Base-by-base conservation (phyloP, 2,113 vertebrate species). In the Aegithalos caudatus region DNA sequence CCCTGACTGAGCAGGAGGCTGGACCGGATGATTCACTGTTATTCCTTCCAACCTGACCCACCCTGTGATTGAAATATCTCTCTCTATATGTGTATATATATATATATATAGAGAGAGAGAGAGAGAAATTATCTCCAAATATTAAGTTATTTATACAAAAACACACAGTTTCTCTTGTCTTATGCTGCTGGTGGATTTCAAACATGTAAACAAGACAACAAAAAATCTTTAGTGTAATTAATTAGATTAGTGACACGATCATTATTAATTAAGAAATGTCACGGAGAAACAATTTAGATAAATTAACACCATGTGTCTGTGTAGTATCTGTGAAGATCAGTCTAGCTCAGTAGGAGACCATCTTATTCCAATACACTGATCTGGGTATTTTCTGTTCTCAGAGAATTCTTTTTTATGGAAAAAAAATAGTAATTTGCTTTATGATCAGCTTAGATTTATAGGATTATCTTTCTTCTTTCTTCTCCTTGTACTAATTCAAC, bases 151-250 rank as follows among this genome's bases (percentile, higher is more conserved):
- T 38, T 12, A 33, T 44, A 44, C 11, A 71, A 66, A 83, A 66
- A 0, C 20, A 62, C 12, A n/a, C 7, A 35, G 5, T 19, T 54
- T 40, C 7, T 45, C 2, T 64, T 50, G 10, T 57, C 23, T 48
- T 58, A 33, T 62, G 11, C 9, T 28, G 9, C 50, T 72, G 54
- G 14, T 67, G 22, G 48, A 76, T n/a, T 71, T 57, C 33, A 53
- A 65, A 58, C 15, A 21, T 18, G 2, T 29, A 71, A 62, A 48
- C 5, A 89, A 25, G 8, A 65, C 24, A 72, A 25, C 3, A 84
- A 77, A 58, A 65, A 25, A 8, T 1, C 5, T 42, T 33, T 24
- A 69, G 11, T 45, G 8, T 9, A 87, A 51, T 50, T 50, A 81
- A 66, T 64, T 8, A 81, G 18, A 51, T 57, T 53, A 56, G 38